Evolutionary conservation across 2,113 vertebrate species (phyloP), one percentile per base, ranked within the genome.

Genomic region (Columba janthina): DNA sequence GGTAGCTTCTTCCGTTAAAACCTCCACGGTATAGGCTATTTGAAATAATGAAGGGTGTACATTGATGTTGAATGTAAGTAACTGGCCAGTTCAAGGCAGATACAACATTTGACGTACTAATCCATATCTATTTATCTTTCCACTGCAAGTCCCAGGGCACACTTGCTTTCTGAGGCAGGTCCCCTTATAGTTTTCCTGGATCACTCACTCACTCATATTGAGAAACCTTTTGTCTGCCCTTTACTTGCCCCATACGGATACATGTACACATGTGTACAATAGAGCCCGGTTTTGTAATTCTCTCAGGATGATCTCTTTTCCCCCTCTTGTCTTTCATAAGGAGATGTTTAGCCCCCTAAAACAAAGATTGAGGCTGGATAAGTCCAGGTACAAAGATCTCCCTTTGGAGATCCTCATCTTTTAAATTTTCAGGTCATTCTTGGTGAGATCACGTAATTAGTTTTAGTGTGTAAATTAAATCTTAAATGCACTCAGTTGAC

Each of bases 401-500:
- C 88, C 76, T 44, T 89, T 79, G 85, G 81, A 97, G 89, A 66
- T 94, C 60, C 91, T 96, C 69, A 78, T 88, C 93, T 95, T 96
- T 94, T 96, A 96, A 86, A 76, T 93, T 95, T 96, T 88, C 65
- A 87, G 94, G 93, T 95, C 67, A 62, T 86, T 94, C 94, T 97
- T 58, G 56, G 94, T 93, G 92, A 96, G 92, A 90, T 95, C 94
- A 90, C 84, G 77, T 94, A 93, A 93, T 96, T 97, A 96, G 92
- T 97, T 97, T 95, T 94, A 96, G 90, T 96, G 93, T 97, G 84
- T 98, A 97, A 97, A 95, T 96, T 97, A 91, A 94, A 91, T 93
- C 93, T 92, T 93, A 95, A 97, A 97, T 98, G 97, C 97, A 97
- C 98, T 98, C 97, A 34, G 89, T 97, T 86, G 85, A 95, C 95